These are phyloP conservation scores for Pseudoips prasinana DNA, from an alignment of 2,888 invertebrate genomes.

Conservation along the genomic window DNA sequence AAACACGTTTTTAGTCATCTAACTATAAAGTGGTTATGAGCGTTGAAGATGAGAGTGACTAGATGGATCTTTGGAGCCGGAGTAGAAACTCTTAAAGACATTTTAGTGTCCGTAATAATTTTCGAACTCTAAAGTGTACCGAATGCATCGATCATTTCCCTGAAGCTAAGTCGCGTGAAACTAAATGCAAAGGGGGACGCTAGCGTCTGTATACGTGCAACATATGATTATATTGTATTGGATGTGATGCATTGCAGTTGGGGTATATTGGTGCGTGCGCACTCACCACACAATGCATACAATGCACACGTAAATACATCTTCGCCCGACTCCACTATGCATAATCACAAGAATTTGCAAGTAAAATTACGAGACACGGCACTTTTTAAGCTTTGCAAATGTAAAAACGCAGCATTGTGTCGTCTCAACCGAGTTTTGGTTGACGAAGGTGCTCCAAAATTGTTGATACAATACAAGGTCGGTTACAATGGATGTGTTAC, in stretches of 20 bases:
- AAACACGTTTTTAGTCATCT: slow-evolving; percentile 19
- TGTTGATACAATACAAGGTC: slow-evolving; percentile 62
- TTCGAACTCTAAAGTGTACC: too few species aligned
- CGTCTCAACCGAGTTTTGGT: slow-evolving; percentile 42
- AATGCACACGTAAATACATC: slow-evolving; percentile 72
- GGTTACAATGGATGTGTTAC: slow-evolving; percentile 37
- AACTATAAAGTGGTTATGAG: slow-evolving; percentile 25
- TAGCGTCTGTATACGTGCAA: slow-evolving; percentile 26
- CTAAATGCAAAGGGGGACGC: slow-evolving; percentile 45
- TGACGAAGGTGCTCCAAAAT: slow-evolving; percentile 36
- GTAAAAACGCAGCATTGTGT: slow-evolving; percentile 63
- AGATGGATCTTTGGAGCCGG: too few species aligned
- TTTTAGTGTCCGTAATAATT: too few species aligned
- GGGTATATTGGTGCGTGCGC: slow-evolving; percentile 55
- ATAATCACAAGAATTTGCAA: slow-evolving; percentile 76
- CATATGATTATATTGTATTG: slow-evolving; percentile 25
- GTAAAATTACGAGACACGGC: slow-evolving; percentile 67
- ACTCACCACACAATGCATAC: slow-evolving; percentile 60
- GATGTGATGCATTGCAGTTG: slow-evolving; percentile 4
- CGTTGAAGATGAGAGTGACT: too few species aligned
- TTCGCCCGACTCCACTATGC: slow-evolving; percentile 65
- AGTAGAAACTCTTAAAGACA: too few species aligned
- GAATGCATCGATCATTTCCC: slow-evolving; percentile 58
- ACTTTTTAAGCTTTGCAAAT: slow-evolving; percentile 71
- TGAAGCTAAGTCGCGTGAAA: slow-evolving; percentile 48